Base-by-base conservation (phyloP, 2,888 invertebrate species). In the Megastigmus dorsalis region DNA sequence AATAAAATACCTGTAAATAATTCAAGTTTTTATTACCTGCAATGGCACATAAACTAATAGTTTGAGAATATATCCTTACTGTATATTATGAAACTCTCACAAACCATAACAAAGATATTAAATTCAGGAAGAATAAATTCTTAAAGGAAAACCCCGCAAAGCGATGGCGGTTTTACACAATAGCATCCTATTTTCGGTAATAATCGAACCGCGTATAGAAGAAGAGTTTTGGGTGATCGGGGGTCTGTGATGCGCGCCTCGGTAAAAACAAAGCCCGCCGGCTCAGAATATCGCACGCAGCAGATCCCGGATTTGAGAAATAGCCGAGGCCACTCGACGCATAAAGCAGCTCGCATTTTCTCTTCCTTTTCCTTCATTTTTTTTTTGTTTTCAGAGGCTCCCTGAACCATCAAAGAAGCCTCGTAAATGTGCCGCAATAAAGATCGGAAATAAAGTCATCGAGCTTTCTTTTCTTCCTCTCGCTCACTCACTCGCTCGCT, bases 381-480 rank as follows among this genome's bases (percentile, higher is more conserved):
- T n/a, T n/a, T n/a, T n/a, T n/a, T n/a, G n/a, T n/a, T 9, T 57
- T 33, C 38, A 10, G 13, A 54, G 45, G 20, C 10, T 15, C 38
- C 26, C 62, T 36, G 52, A 62, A 36, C 41, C 59, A 67, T 73
- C 74, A 52, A 60, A 50, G 45, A 38, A n/a, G 48, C 59, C 52
- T 82, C 81, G 75, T 84, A 84, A 84, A 85, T 73, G 77, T 77
- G 69, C 75, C 74, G 77, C 81, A 83, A 84, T 85, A 86, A 86
- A 86, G 62, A 83, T 82, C 80, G 77, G 76, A 82, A 84, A 85
- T 84, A 84, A 84, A 85, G 82, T 81, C 82, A 84, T 84, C 80
- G 73, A 18, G 38, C n/a, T 43, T 45, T 62, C 33, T 7, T 36
- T 15, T 50, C 36, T 48, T 18, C 23, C 36, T 33, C 43, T 52